Percentiles rank a stretch among this genome's conserved stretches.
These are phyloP conservation scores for Tenthredo distinguenda DNA, from an alignment of 2,888 invertebrate genomes.

Conservation along the genomic window DNA sequence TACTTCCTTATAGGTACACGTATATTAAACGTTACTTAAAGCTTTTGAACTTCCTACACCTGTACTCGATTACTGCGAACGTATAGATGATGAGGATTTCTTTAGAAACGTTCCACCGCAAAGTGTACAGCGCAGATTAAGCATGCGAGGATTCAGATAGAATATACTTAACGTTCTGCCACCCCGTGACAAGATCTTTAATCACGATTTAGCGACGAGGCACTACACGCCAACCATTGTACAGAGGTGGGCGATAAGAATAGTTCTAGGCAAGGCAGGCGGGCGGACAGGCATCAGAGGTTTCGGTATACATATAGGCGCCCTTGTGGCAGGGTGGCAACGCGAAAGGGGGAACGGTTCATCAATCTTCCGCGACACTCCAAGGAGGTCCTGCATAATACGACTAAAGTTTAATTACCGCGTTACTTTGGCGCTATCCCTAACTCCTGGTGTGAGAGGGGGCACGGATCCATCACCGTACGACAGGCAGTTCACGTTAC, in stretches of 20 bases:
- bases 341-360: slow-evolving; percentile 45
- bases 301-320: slow-evolving; percentile 3
- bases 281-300: slow-evolving; percentile 33
- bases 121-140: slow-evolving; percentile 27
- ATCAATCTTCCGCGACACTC: slow-evolving; percentile 55
- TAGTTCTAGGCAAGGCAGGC: slow-evolving; percentile 51
- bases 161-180: slow-evolving; percentile 55
- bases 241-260: slow-evolving; percentile 69
- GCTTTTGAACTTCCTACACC: neutral
- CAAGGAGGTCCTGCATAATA: slow-evolving; percentile 66
- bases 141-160: slow-evolving; percentile 40
- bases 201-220: slow-evolving; percentile 72
- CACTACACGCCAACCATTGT: slow-evolving; percentile 72
- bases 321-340: slow-evolving; percentile 10
- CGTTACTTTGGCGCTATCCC: slow-evolving; percentile 69
- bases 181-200: slow-evolving; percentile 76
- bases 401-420: slow-evolving; percentile 76
- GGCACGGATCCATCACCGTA: slow-evolving; percentile 48
- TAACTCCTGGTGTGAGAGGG: slow-evolving; percentile 58
- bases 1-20: neutral
- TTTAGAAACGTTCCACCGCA: slow-evolving; percentile 26
- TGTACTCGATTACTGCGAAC: slow-evolving; percentile 12
- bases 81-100: slow-evolving; percentile 16
- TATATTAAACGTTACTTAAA: neutral
- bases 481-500: slow-evolving; percentile 51